These are phyloP conservation scores for Ahaetulla prasina DNA, from an alignment of 2,113 vertebrate genomes.

Conservation along the genomic window DNA sequence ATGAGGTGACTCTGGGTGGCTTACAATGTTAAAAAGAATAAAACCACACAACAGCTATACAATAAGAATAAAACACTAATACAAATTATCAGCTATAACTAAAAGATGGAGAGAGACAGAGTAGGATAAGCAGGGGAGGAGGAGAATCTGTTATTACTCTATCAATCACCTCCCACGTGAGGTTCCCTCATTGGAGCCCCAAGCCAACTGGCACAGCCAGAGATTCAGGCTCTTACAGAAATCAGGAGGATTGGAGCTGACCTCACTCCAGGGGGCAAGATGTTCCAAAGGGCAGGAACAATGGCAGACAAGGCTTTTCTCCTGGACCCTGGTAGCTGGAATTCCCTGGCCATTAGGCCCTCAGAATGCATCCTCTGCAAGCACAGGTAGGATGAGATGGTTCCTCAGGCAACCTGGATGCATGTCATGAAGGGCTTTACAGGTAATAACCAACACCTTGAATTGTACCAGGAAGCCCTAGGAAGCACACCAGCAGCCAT, in stretches of 20 bases:
- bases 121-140: not conserved
- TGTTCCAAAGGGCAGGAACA: not conserved
- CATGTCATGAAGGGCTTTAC: not conserved
- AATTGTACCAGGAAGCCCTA: not conserved
- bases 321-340: not conserved
- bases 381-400: not conserved
- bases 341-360: not conserved
- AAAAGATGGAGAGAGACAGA: not conserved
- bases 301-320: not conserved
- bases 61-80: not conserved
- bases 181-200: not conserved
- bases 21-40: not conserved
- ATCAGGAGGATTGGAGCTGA: not conserved
- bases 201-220: not conserved
- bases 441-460: not conserved
- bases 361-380: not conserved
- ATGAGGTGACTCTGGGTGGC: too few relatives aligned
- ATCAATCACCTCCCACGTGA: not conserved
- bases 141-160: not conserved
- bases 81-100: not conserved
- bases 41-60: not conserved
- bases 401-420: not conserved
- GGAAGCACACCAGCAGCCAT: not conserved
- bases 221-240: not conserved
- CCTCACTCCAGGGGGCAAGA: not conserved